Evolutionary conservation across 2,888 invertebrate genomes (phyloP), one percentile per base, ranked within the genome.

Genomic region (Arctia plantaginis): DNA sequence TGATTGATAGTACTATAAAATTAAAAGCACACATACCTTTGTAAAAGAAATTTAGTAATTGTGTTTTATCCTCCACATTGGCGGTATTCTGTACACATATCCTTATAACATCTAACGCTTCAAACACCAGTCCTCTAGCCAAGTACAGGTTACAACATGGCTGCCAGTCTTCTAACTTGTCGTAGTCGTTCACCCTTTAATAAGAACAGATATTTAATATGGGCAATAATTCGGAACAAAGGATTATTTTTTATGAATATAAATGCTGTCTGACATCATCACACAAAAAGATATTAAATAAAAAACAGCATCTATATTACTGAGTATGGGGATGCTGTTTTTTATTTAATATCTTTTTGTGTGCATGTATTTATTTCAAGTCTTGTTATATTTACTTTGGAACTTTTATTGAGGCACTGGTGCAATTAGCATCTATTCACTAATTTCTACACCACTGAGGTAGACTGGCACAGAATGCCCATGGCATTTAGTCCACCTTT

Each of bases 51-150:
- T 94, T 92, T 72, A 97, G 84, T 55, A 97, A 90, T 7, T 96
- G 93, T 41, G 93, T 89, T 76, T 96, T 93, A 62, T 93, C 92
- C 0, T 89, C 89, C 0, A 81, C 7, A 27, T 78, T 91, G 51
- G 89, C 92, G 0, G 92, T 91, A 75, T 93, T 91, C 69, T 94
- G 95, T 1, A 96, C 94, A 84, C 97, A 96, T 85, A 95, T 93
- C 39, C 97, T 93, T 73, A 97, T 96, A 68, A 97, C 97, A 80
- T 97, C 96, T 80, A 97, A 92, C 0, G 98, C 98, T 87, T 97
- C 97, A 72, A 96, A 96, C 44, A 97, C 94, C 87, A 97, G 91
- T 0, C 97, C 96, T 79, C 97, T 96, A 0, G 97, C 96, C 76
- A 98, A 88, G 66, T 97, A 96, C 66, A 98, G 88, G 73, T 96